Evolutionary conservation across 1,140 invertebrate genomes (phyloP).

Genomic region (Cotesia vestalis): DNA sequence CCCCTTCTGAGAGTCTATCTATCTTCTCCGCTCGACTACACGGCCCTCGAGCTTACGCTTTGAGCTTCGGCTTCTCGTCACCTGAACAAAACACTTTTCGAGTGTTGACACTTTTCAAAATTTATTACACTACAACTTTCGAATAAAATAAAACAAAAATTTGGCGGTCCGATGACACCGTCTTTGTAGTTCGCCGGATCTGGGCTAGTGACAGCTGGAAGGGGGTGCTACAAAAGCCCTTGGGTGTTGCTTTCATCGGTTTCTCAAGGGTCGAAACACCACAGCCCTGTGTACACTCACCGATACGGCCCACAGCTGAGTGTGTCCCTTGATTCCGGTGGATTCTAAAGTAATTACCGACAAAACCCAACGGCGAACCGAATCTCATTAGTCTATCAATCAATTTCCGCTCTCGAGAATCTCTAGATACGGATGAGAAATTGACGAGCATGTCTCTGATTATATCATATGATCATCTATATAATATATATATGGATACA

Average conservation of each 20-base stretch:
- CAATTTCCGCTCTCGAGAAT: slow-evolving; percentile 17
- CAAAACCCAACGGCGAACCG: slow-evolving; percentile 27
- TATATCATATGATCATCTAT: too few relatives aligned
- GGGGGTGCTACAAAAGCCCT: too few relatives aligned
- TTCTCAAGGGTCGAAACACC: neutral
- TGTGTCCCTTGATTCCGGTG: slow-evolving; percentile 19
- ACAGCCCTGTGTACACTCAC: neutral
- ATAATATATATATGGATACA: too few relatives aligned
- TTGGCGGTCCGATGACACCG: too few relatives aligned
- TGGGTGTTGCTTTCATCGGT: neutral
- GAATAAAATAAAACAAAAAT: too few relatives aligned
- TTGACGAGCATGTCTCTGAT: neutral
- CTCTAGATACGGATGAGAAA: neutral
- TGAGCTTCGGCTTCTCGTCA: too few relatives aligned
- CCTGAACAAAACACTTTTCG: neutral
- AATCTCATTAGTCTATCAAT: slow-evolving; percentile 38
- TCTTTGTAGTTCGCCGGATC: too few relatives aligned
- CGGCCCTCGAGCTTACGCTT: too few relatives aligned
- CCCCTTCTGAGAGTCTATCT: slow-evolving; percentile 18
- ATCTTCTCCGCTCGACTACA: neutral
- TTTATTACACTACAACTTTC: too few relatives aligned
- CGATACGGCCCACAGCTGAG: neutral
- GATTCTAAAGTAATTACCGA: slow-evolving; percentile 34
- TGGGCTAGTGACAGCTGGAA: too few relatives aligned
- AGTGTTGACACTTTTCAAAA: slow-evolving; percentile 2